Base-by-base conservation (phyloP, 35 echinoderm and acorn worm species). In the Eucidaris tribuloides region DNA sequence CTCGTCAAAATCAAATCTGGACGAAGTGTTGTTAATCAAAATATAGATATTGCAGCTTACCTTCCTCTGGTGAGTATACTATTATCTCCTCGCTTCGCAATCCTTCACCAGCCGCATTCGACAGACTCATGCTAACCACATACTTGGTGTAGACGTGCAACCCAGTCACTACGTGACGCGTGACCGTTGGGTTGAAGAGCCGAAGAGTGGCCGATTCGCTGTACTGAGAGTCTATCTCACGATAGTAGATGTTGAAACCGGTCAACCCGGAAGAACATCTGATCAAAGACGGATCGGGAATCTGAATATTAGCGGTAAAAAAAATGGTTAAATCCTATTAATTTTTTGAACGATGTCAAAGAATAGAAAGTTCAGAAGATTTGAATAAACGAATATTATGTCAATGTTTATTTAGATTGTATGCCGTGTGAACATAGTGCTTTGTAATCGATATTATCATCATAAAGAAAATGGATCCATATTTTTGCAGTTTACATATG, bases 111-210 rank as follows among this genome's bases (percentile, higher is more conserved):
- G 68, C 68, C 30, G 38, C 68, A 44, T 74, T 74, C 37, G 9
- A 25, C 19, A 74, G 30, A 74, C 68, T 74, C 4, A 74, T 74
- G n/a, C 68, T 74, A 40, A 74, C n/a, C 11, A 74, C 5, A 40
- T 74, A 74, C 0, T 74, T 74, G 14, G 68, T 74, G 68, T 74
- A 74, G 68, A 44, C 68, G 68, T 74, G 68, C 30, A 74, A 11
- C 24, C 68, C 68, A 74, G 68, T 74, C 41, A 74, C 68, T 44
- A 74, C 68, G 28, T 74, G 68, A 13, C 18, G 38, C 14, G 13
- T 74, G 22, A 74, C 68, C 20, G 41, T 41, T 2, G 68, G 68
- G 0, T 6, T 44, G 41, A 74, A 74, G 7, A 74, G 36, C 20
- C 68, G 68, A 1, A 41, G 68, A 17, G 68, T 74, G 15, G 35